These are phyloP conservation scores for Amniataba percoides DNA, from an alignment of 2,797 vertebrate species.

Conservation along the genomic window DNA sequence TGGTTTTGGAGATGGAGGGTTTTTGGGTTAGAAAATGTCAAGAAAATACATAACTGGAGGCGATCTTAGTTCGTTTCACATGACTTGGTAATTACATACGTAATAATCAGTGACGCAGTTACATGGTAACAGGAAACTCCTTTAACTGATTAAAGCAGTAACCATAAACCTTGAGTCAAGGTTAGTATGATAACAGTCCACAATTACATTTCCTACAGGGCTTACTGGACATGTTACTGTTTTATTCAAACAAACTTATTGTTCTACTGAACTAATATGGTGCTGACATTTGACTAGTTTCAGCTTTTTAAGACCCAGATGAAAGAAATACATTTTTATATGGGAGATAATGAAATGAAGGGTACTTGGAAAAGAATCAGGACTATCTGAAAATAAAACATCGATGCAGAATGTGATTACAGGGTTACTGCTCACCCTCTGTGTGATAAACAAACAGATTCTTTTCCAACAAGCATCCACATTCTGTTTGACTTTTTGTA, in stretches of 20 bases:
- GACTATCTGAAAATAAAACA: neutral
- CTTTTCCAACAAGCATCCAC: neutral
- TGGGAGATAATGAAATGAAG: neutral
- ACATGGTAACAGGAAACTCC: too few species aligned
- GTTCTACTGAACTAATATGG: neutral
- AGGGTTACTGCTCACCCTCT: neutral
- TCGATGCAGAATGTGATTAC: neutral
- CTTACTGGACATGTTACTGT: neutral
- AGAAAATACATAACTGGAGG: too few species aligned
- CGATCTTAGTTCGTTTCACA: too few species aligned
- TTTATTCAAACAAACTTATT: neutral
- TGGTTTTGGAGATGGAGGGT: neutral
- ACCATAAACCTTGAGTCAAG: neutral
- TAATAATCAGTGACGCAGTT: too few species aligned
- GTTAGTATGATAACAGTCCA: neutral
- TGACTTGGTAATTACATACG: too few species aligned
- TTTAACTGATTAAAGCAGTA: too few species aligned
- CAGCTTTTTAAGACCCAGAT: neutral
- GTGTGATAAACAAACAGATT: neutral
- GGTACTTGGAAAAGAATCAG: neutral
- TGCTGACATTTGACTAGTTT: neutral
- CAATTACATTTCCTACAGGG: neutral
- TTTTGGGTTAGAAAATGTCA: neutral
- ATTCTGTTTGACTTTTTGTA: neutral
- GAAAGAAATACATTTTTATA: neutral